These are phyloP conservation scores for Apaloderma vittatum DNA, from an alignment of 2,113 vertebrate genomes.

Conservation along the genomic window DNA sequence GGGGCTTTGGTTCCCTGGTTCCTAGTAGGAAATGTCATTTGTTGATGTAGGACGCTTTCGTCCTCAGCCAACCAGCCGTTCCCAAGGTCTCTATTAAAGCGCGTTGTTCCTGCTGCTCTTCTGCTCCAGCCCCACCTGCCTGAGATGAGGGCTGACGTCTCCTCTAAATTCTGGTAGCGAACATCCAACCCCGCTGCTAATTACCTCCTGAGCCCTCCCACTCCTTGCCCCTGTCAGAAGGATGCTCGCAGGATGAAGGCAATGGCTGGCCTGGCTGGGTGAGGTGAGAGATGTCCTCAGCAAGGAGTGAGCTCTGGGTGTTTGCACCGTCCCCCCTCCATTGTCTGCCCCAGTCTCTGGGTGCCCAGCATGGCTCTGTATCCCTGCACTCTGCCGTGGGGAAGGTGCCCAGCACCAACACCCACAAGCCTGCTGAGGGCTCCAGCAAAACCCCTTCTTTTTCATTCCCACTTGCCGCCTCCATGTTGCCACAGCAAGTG, in stretches of 20 bases:
- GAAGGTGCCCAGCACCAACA: background rate
- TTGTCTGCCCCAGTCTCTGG: accelerated
- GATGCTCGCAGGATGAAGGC: accelerated
- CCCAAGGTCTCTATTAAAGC: background rate
- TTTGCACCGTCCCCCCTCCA: background rate
- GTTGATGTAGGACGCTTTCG: background rate
- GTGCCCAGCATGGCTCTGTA: background rate
- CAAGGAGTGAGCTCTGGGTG: accelerated
- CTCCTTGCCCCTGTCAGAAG: accelerated
- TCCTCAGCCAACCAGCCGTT: accelerated
- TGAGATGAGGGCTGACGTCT: background rate
- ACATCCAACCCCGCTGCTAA: accelerated
- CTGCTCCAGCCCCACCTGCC: background rate
- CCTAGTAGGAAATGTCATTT: background rate
- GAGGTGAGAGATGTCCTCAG: background rate
- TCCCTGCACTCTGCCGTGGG: accelerated
- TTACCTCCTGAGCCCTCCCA: background rate
- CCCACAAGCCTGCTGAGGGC: accelerated
- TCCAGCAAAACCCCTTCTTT: accelerated
- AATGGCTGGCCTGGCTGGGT: accelerated
- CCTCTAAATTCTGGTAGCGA: background rate
- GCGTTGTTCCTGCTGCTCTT: background rate
- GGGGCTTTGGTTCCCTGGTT: background rate
- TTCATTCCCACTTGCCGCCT: background rate
- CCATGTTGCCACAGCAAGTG: background rate